phyloP scores from a whole-genome alignment of 2,113 vertebrate species.

The Erpornis zantholeuca region DNA sequence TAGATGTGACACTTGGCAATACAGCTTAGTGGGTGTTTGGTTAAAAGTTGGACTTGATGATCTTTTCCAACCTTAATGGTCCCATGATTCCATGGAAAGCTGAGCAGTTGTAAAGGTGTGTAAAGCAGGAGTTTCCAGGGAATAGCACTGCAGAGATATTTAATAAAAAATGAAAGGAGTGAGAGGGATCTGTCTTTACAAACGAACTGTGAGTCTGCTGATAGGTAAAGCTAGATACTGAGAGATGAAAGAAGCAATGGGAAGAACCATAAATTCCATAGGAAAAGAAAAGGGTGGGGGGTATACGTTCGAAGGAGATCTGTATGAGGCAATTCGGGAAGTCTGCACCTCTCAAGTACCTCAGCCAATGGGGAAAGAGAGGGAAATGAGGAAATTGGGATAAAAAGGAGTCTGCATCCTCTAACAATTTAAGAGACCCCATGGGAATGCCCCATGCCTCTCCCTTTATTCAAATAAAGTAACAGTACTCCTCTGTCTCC shows the following conservation, averaged over 20 bases:
- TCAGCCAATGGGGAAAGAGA: not conserved
- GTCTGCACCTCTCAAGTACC: not conserved
- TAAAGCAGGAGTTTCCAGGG: not conserved
- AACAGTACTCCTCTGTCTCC: not conserved
- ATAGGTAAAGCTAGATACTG: not conserved
- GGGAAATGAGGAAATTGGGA: not conserved
- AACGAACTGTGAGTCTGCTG: not conserved
- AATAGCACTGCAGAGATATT: not conserved
- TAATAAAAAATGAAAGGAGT: not conserved
- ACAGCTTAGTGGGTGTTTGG: not conserved
- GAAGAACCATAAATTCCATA: not conserved
- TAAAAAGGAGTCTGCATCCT: not conserved
- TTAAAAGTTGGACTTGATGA: not conserved
- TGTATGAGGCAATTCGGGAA: not conserved
- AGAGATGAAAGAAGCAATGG: not conserved
- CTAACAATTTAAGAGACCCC: not conserved
- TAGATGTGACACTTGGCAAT: not conserved
- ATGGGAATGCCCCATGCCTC: not conserved
- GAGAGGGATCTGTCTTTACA: not conserved
- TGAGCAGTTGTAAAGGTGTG: fast-evolving
- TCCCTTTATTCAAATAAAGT: not conserved
- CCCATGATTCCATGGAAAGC: not conserved
- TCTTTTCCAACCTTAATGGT: not conserved
- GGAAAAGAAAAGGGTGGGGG: not conserved
- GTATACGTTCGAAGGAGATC: not conserved